Evolutionary conservation across 2,888 invertebrate species (phyloP).

Genomic region (Drosophila mercatorum): DNA sequence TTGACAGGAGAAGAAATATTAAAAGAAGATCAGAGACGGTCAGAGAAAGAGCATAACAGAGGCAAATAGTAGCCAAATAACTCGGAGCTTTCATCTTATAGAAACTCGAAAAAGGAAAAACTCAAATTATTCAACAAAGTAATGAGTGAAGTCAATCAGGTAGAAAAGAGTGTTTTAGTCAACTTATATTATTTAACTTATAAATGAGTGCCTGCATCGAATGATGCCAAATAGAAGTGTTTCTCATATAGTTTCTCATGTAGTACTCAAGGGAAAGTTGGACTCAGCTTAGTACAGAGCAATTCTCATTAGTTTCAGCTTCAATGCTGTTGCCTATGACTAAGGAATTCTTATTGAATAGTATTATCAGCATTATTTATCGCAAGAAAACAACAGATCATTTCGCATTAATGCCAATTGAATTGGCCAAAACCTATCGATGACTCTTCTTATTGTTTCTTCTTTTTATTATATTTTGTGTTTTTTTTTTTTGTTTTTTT

Average conservation of each 20-base stretch:
- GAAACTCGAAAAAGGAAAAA: background rate
- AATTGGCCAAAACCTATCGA: constrained; percentile 21
- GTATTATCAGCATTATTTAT: background rate
- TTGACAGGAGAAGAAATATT: no score
- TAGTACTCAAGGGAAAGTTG: no score
- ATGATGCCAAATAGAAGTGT: no score
- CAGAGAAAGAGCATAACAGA: background rate
- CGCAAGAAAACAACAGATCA: constrained; percentile 32
- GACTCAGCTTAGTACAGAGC: background rate
- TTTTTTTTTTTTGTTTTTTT: background rate
- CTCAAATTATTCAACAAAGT: no score
- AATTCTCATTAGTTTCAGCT: background rate
- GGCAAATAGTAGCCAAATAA: background rate
- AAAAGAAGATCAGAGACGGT: no score
- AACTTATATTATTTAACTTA: no score
- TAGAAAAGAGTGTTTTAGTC: no score
- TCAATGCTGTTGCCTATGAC: background rate
- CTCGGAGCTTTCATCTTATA: no score
- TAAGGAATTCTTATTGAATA: background rate
- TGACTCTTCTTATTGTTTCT: constrained; percentile 31
- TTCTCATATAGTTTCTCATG: no score
- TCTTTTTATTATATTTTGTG: background rate
- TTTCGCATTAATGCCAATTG: constrained; percentile 37
- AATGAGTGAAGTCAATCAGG: no score
- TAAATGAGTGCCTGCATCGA: no score